Evolutionary conservation across 2,888 invertebrate species (phyloP).

Genomic region (Doris montereyensis): DNA sequence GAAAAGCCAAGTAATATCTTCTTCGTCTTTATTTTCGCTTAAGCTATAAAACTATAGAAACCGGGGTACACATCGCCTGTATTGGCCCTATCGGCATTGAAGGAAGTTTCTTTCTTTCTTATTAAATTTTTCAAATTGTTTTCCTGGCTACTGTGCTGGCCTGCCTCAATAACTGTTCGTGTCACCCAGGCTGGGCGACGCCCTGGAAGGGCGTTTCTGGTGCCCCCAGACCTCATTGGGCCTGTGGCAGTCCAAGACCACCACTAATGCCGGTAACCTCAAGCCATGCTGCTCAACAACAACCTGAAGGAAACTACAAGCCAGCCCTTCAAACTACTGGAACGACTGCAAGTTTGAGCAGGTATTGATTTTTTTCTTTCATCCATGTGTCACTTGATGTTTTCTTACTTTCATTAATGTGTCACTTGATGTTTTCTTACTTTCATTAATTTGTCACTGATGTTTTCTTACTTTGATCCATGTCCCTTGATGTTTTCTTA

Average conservation of each 20-base stretch:
- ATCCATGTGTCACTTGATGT: neutral
- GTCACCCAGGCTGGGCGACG: slow-evolving; percentile 50
- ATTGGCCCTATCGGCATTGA: no score
- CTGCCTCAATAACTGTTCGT: neutral
- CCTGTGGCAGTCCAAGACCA: slow-evolving; percentile 52
- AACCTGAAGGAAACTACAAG: slow-evolving; percentile 58
- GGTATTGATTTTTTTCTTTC: slow-evolving; percentile 41
- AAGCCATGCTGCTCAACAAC: slow-evolving; percentile 49
- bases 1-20: no score
- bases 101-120: no score
- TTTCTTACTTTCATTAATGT: neutral
- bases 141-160: no score
- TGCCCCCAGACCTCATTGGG: slow-evolving; percentile 54
- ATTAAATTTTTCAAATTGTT: no score
- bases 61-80: no score
- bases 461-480: neutral
- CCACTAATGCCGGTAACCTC: slow-evolving; percentile 49
- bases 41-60: no score
- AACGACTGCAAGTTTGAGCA: slow-evolving; percentile 53
- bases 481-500: neutral
- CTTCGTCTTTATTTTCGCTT: no score
- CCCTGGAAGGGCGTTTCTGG: slow-evolving; percentile 60
- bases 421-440: neutral
- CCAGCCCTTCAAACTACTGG: slow-evolving; percentile 61
- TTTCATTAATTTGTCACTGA: neutral